phyloP scores from a whole-genome alignment of 2,113 vertebrate species.

The Eulemur rufifrons region DNA sequence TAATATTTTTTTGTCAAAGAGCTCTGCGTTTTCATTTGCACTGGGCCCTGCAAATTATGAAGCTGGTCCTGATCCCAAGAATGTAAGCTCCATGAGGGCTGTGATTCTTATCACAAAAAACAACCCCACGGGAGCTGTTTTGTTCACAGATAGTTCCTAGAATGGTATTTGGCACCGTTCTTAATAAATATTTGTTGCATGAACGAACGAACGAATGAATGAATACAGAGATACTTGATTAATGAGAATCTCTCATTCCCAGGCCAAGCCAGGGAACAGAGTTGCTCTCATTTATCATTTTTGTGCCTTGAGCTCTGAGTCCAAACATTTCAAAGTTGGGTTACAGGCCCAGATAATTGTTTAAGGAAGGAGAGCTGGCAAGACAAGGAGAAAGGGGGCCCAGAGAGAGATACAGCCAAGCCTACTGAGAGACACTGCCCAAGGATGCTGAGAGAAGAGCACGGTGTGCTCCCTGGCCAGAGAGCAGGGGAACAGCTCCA shows the following conservation, averaged over 20 bases:
- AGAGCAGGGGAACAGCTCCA: not conserved
- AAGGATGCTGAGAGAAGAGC: not conserved
- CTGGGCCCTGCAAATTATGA: not conserved
- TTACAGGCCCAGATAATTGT: not conserved
- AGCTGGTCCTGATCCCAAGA: not conserved
- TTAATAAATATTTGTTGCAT: constrained; percentile 14
- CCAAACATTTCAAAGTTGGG: constrained; percentile 27
- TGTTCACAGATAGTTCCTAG: not conserved
- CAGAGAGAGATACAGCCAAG: not conserved
- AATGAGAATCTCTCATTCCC: not conserved
- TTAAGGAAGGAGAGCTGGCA: not conserved
- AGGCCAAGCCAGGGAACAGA: constrained; percentile 19
- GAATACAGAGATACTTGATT: not conserved
- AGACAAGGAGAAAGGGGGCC: not conserved
- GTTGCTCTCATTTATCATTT: constrained; percentile 27
- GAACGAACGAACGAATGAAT: constrained; percentile 48
- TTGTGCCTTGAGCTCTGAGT: constrained; percentile 27
- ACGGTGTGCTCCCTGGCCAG: not conserved
- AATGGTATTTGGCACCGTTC: not conserved
- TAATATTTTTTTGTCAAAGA: not conserved
- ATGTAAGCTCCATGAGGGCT: not conserved
- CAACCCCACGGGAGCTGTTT: not conserved
- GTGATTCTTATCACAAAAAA: not conserved
- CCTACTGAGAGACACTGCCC: not conserved
- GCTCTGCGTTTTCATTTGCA: not conserved